Evolutionary conservation across 2,888 invertebrate genomes (phyloP), one percentile per base, ranked within the genome.

Genomic region (Heliconius aoede): DNA sequence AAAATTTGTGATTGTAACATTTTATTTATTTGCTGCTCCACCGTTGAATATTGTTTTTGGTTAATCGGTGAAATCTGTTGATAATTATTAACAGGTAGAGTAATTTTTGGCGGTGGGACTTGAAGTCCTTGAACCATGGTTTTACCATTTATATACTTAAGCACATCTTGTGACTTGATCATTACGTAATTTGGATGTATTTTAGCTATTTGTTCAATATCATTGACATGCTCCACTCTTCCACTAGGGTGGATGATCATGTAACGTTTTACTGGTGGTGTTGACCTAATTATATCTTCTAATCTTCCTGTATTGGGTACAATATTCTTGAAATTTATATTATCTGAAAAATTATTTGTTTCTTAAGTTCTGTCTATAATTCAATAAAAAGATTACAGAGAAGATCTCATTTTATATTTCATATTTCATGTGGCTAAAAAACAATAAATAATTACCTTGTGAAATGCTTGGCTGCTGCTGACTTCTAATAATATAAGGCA

Each of bases 161-260:
- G 76, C 73, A 83, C 76, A 79, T 81, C 84, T 78, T 83, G 80
- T 79, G 83, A 82, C 82, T 84, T 82, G 83, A 81, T 11, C 61
- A 78, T 26, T 7, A 76, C 30, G 64, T 80, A 75, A 69, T 88
- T 84, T 51, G 87, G 84, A 82, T 85, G 78, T 51, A 77, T 82
- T 65, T 82, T 77, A 18, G 82, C 64, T 36, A 85, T 77, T 4
- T 76, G 65, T 51, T 87, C 83, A 28, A 89, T 71, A 8, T 82
- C 80, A 73, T 91, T 86, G 9, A 86, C 76, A 64, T 87, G 80
- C 72, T 90, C 88, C 21, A 88, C 76, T 28, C 83, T 87, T 61
- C 89, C 89, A 81, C 89, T 84, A 26, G 86, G 80, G 79, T 88
- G 83, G 46, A 91, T 76, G n/a, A 91, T 76, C 79, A 82, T 73